A percentile compares a stretch with the other conserved stretches of the same genome.
These are phyloP conservation scores for Branchinecta lindahli DNA, from an alignment of 1,140 invertebrate genomes.

Conservation along the genomic window DNA sequence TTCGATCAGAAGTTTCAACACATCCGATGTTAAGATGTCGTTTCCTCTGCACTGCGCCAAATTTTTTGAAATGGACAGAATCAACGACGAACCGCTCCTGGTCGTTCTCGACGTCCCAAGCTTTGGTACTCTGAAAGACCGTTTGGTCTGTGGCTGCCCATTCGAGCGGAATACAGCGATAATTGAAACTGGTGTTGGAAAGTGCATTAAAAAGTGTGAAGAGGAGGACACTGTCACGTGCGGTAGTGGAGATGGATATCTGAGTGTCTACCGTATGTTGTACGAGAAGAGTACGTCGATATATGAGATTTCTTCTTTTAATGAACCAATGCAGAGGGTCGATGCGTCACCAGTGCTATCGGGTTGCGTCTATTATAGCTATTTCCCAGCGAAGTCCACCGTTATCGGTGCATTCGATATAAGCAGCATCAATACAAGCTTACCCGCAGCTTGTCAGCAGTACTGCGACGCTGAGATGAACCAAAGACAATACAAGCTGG, in stretches of 20 bases:
- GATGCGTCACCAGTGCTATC: no score
- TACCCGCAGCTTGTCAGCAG: no score
- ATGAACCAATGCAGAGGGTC: no score
- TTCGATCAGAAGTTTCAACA: background rate
- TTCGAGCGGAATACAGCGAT: no score
- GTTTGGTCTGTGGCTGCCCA: conserved; percentile 15
- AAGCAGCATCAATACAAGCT: no score
- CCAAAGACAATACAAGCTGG: no score
- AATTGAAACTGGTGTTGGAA: background rate
- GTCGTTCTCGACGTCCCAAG: conserved; percentile 16
- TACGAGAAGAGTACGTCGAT: no score
- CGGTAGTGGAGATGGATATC: background rate
- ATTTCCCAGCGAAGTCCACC: no score
- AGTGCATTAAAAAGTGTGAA: background rate
- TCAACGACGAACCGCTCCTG: background rate
- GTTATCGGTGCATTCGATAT: no score
- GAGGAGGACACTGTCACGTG: background rate
- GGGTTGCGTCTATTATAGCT: no score
- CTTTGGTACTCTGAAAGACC: background rate
- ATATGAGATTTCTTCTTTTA: no score
- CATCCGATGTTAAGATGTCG: background rate
- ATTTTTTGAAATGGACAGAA: conserved; percentile 5
- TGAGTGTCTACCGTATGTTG: background rate
- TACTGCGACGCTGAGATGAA: no score
- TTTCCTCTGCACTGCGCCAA: conserved; percentile 12